Percentiles rank a stretch among this genome's conserved stretches.
phyloP scores from a whole-genome alignment of 2,797 vertebrate genomes.

The Parauchenoglanis punctatus region DNA sequence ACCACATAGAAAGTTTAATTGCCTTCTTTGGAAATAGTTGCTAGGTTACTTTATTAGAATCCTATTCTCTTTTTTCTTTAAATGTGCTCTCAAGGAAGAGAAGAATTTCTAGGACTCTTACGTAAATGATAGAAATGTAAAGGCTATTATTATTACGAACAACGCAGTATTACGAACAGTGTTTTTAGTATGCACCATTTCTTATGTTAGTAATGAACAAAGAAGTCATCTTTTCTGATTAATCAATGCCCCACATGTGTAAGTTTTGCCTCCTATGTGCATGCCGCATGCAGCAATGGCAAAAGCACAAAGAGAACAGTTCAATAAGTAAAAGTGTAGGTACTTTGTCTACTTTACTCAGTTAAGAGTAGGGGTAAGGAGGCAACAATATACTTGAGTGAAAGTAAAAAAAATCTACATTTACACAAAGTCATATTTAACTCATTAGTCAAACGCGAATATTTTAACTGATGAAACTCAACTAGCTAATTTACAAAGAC shows the following conservation, averaged over 20 bases:
- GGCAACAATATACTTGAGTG: no score
- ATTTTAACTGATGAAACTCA: neutral
- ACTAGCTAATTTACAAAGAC: neutral
- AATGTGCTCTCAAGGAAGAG: neutral
- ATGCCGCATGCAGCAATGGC: no score
- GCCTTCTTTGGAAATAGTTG: slow-evolving; percentile 15
- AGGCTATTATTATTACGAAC: neutral
- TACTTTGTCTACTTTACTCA: neutral
- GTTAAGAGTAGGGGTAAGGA: no score
- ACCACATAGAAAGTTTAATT: neutral
- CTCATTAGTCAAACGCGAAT: no score
- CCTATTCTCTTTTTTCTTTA: neutral
- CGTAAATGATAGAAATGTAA: neutral
- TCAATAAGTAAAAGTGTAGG: neutral
- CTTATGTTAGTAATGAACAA: neutral
- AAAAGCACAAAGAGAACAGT: no score
- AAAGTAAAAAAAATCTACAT: no score
- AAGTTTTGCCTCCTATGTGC: no score
- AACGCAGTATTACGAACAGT: neutral
- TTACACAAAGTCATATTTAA: no score
- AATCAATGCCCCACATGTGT: neutral
- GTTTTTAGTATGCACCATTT: neutral
- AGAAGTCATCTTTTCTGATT: neutral
- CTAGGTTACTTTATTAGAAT: slow-evolving; percentile 23
- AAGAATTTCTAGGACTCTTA: neutral